These are phyloP conservation scores for Phortica magna DNA, from an alignment of 2,888 invertebrate genomes.

Conservation along the genomic window DNA sequence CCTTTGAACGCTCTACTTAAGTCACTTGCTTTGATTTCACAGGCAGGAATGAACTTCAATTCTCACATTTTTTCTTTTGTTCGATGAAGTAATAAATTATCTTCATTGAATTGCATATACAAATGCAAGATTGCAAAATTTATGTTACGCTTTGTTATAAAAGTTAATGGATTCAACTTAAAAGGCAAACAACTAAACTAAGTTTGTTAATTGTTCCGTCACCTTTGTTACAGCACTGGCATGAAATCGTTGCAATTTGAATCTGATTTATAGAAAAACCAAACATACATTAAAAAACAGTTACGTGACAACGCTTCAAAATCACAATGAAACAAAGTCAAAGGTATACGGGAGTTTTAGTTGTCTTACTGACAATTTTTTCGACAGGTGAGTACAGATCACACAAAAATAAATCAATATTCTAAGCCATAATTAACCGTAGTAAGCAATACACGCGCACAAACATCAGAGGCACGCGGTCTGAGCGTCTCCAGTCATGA, in stretches of 20 bases:
- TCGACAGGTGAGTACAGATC: not conserved
- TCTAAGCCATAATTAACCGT: not conserved
- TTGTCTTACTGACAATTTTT: not conserved
- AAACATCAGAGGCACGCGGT: constrained; percentile 32
- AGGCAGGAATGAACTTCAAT: not conserved
- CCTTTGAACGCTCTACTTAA: not conserved
- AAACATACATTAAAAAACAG: not conserved
- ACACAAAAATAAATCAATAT: not conserved
- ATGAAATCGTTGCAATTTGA: not conserved
- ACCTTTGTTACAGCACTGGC: not conserved
- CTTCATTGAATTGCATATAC: not conserved
- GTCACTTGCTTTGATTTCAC: not conserved
- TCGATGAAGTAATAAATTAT: not conserved
- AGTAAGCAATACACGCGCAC: constrained; percentile 44
- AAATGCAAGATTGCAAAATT: not conserved
- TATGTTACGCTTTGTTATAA: not conserved
- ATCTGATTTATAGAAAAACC: not conserved
- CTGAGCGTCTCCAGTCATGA: constrained; percentile 81
- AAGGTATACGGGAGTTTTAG: not conserved
- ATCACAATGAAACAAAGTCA: not conserved
- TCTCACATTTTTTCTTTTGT: no score
- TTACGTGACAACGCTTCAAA: not conserved
- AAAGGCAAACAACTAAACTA: not conserved
- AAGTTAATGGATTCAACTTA: not conserved
- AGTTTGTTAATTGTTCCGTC: not conserved